Conservation (phyloP, 2,113 vertebrate genomes). For the Serinus canaria region DNA sequence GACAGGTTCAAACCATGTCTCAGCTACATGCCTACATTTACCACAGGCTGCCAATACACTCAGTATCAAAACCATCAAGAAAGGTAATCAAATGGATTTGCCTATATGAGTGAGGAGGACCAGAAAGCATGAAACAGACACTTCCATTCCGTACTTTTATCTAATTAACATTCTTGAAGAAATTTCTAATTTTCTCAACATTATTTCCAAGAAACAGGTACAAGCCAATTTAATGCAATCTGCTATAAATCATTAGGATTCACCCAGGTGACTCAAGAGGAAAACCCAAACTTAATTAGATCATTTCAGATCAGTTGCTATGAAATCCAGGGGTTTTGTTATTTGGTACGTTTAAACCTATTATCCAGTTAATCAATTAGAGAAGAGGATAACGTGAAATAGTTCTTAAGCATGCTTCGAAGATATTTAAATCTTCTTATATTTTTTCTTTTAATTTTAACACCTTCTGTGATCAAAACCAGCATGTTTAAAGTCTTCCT, state of each 20-base stretch:
- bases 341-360: constrained; percentile 63
- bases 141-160: neutral
- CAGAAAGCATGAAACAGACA: neutral
- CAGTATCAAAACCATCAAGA: neutral
- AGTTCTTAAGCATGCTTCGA: constrained; percentile 33
- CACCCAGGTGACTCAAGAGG: neutral
- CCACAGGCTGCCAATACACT: accelerated
- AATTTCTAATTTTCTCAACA: neutral
- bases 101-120: neutral
- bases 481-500: neutral
- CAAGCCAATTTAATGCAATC: neutral
- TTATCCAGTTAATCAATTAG: constrained; percentile 62
- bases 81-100: neutral
- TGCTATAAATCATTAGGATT: neutral
- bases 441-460: constrained; percentile 26
- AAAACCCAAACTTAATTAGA: constrained; percentile 45
- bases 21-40: neutral
- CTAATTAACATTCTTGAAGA: neutral
- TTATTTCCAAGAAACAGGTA: neutral
- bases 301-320: constrained; percentile 43
- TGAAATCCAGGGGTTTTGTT: constrained; percentile 52
- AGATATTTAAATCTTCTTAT: constrained; percentile 19
- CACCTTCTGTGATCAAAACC: neutral
- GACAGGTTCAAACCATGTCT: neutral
- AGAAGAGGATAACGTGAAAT: constrained; percentile 41